Base-by-base conservation (phyloP, 2,113 vertebrate species). In the Loxodonta africana region DNA sequence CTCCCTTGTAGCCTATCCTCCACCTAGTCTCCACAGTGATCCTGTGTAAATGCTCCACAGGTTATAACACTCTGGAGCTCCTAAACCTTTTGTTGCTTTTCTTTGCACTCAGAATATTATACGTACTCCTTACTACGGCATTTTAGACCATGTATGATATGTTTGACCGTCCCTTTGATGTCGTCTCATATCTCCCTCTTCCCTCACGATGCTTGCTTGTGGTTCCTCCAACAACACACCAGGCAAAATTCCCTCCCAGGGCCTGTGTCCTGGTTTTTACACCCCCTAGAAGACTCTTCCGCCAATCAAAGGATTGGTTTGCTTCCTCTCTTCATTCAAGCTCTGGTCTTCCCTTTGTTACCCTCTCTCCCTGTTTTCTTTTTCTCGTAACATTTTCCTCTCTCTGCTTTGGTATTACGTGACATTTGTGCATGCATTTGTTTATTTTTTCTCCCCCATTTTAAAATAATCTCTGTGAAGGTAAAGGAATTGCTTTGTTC, bases 401-500 rank as follows among this genome's bases (percentile, higher is more conserved):
- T 33, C 1, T 76, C 41, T 76, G 25, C 67, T 12, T 60, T 69
- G 12, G 28, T 4, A 23, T 82, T 57, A 1, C 57, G 63, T 91
- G 62, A 76, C 21, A 25, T 81, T 71, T 78, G 60, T 63, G 37
- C 7, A 63, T 78, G 37, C 11, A 76, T 78, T 94, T 80, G 25
- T 44, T 8, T 71, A 26, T 95, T 89, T 18, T 28, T 67, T 37
- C 1, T 51, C 3, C 53, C 17, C 62, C 7, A 23, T 67, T 93
- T 26, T 69, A 80, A 48, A 6, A 2, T 73, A 30, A n/a, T n/a
- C 26, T 85, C 57, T 3, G 1, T 25, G 28, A 93, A 46, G 25
- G 33, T 28, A 83, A 95, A 62, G 57, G 44, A 7, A 76, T 96
- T 74, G 48, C 57, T 90, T 90, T 93, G 30, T 85, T 96, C 20